These are phyloP conservation scores for Hormaphis cornu DNA, from an alignment of 1,140 invertebrate genomes.

Conservation along the genomic window DNA sequence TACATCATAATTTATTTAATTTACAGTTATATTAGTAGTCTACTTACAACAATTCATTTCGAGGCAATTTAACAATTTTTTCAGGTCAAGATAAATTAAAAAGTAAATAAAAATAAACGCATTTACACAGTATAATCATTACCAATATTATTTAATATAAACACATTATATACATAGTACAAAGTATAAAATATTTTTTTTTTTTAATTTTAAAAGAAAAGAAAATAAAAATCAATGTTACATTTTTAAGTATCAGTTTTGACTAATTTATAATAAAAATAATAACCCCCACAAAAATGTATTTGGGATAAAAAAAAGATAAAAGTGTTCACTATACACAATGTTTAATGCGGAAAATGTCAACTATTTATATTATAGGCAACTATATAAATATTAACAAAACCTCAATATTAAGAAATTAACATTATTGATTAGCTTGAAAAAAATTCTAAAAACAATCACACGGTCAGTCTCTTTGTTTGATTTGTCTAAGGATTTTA, in stretches of 20 bases:
- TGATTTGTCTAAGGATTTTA: constrained; percentile 33
- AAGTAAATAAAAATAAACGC: constrained; percentile 31
- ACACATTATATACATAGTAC: constrained; percentile 27
- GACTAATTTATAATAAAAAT: constrained; percentile 30
- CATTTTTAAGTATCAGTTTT: constrained; percentile 32
- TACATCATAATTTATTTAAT: neutral
- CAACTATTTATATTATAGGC: constrained; percentile 27
- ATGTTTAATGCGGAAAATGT: constrained; percentile 28
- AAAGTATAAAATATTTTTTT: constrained; percentile 33
- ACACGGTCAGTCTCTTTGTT: constrained; percentile 35
- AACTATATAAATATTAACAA: constrained; percentile 32
- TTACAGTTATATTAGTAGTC: constrained; percentile 22
- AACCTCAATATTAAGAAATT: constrained; percentile 30
- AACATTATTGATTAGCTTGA: constrained; percentile 32
- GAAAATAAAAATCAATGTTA: constrained; percentile 29
- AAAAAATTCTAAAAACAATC: constrained; percentile 33
- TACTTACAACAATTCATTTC: constrained; percentile 31
- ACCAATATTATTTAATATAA: constrained; percentile 23
- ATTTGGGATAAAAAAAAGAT: constrained; percentile 11
- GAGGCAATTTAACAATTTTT: constrained; percentile 23
- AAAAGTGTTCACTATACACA: constrained; percentile 20
- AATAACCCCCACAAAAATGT: constrained; percentile 26
- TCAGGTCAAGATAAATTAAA: constrained; percentile 26
- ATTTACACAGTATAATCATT: constrained; percentile 11
- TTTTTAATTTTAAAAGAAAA: constrained; percentile 27